Evolutionary conservation across 2,113 vertebrate species (phyloP), one percentile per base, ranked within the genome.

Genomic region (Xyliphius kryptos): DNA sequence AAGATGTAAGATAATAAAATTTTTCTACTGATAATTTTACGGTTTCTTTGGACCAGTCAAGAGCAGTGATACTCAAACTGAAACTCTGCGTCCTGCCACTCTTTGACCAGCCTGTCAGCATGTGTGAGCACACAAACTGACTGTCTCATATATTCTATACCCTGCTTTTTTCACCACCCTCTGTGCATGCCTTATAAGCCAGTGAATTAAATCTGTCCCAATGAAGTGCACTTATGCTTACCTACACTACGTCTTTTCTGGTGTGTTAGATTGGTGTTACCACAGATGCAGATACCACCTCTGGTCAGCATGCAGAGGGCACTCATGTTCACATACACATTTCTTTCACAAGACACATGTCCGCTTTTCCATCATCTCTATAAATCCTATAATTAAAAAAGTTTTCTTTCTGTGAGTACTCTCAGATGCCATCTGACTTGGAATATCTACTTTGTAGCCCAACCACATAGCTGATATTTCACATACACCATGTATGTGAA

Each of bases 21-120:
- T 44, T 38, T 74, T 57, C 44, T 70, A 58, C 61, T 74, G 58
- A 74, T 80, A 78, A 77, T 65, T 61, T 61, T 65, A 49, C 37
- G 32, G 13, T 0, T 40, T 59, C 19, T 56, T 59, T 60, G 56
- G 50, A 63, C 49, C 66, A 78, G 75, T 77, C 73, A 80, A 75
- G 74, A 75, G 64, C 26, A 46, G 57, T 77, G 38, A 72, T 21
- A 51, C 65, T 77, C 74, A 72, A n/a, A 8, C 17, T 20, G 53
- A 73, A 70, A 71, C 63, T 36, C 61, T 63, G 38, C 71, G 66
- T 36, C 70, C 55, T 71, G 70, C 72, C 61, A 16, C 47, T 66
- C 75, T 63, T 81, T 53, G 49, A 55, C 56, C 56, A 72, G 65
- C 47, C 54, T 40, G 26, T 51, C 26, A 46, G 56, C 66, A 22